Evolutionary conservation across 2,113 vertebrate species (phyloP), one percentile per base, ranked within the genome.

Genomic region (Nematolebias whitei): DNA sequence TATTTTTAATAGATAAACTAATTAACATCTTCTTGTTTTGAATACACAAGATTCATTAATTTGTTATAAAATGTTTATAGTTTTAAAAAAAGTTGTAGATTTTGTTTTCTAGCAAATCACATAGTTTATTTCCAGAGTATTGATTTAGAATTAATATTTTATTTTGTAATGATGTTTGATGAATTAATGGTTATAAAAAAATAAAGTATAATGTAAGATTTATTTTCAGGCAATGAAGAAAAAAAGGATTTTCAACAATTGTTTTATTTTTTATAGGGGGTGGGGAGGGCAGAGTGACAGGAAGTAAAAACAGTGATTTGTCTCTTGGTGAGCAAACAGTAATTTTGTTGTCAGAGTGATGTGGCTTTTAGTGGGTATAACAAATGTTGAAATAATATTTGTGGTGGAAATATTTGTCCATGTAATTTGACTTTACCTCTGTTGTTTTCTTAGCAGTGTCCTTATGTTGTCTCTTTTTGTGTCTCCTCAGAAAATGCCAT

Each of bases 401-500:
- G 18, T 49, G 2, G 13, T 19, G 23, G 5, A 29, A 45, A 26
- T 58, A 7, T 57, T 15, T 16, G 24, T 22, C 35, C 12, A 15
- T 19, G 9, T 14, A 19, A 32, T 13, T 5, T 48, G 35, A 56
- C 20, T 15, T 9, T 13, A 15, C 12, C 12, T 13, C 32, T 55
- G 19, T 16, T 52, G 50, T 29, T 23, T 18, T 24, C 12, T 4
- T 9, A 40, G 45, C 45, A 11, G 3, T 19, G 2, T 44, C 7
- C 14, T 8, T 35, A 29, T 29, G 14, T 26, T 5, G n/a, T 14
- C 0, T 60, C 39, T 54, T n/a, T 15, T n/a, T 49, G 19, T 68
- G 14, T 16, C 26, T 26, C 24, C 53, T 40, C 78, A 96, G 95
- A 92, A 73, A 98, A 96, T 0, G 95, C 96, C 63, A 96, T 98